Base-by-base conservation (phyloP, 2,888 invertebrate genomes). In the Argyra leucocephala region DNA sequence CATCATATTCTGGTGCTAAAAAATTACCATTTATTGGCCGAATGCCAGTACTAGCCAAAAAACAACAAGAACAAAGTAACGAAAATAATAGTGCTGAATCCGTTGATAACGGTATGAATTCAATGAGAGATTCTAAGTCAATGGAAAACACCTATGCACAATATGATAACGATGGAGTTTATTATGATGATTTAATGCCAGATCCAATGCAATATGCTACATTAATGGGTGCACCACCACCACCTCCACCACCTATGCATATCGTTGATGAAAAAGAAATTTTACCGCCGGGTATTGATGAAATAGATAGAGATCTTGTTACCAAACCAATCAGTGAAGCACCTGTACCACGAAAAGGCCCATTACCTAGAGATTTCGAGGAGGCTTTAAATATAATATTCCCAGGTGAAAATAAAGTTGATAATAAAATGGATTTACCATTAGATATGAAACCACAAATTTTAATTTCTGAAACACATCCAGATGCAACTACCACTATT, bases 11-110 rank as follows among this genome's bases (percentile, higher is more conserved):
- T 22, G 59, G 65, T 37, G 85, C 86, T 69, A 88, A 87, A 68
- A 91, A 90, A 76, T 81, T 91, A 74, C 91, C 91, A 0, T 91
- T 92, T 72, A 92, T 92, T 69, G 93, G 92, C 69, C 85, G 91
- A 76, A 88, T 92, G 87, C 92, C 92, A 0, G 83, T 92, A 15
- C 90, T 89, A 73, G 89, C 81, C 23, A 83, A 83, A 67, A 83
- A 83, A 64, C 80, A 81, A 31, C 72, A 80, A 0, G 66, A 60
- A 10, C 69, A 63, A 7, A 66, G 71, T 9, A 58, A 65, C 3
- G 70, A 67, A 7, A 68, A 66, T 64, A 69, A 69, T 12, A 69
- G 69, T 21, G 66, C 64, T 2, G 65, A 63, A 12, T 12, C 48
- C 0, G 22, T 63, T 15, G 65, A 57, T 24, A 57, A 64, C 36